Base-by-base conservation (phyloP, 2,113 vertebrate species). In the Pipa parva region DNA sequence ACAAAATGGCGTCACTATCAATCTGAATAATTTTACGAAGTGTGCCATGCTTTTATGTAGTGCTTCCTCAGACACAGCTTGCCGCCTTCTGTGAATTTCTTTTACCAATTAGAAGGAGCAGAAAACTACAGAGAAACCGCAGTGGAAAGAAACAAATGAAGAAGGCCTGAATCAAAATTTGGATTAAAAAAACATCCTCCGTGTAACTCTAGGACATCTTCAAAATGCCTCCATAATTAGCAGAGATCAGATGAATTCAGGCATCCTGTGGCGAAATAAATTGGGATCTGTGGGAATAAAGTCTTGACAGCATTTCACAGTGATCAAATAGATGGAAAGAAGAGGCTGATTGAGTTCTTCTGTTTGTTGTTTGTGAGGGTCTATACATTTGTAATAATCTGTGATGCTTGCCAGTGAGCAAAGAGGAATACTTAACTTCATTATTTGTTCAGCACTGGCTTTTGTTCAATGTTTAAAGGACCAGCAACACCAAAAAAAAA, bases 191-290 rank as follows among this genome's bases (percentile, higher is more conserved):
- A 39, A 26, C 37, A 27, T 6, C 24, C 22, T 60, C 25, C 39
- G 27, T 60, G 5, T 60, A 27, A 60, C 58, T 45, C 22, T 39
- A 60, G 37, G 58, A 60, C n/a, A 52, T 52, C 62, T 52, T 63
- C 29, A 63, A 54, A 63, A 54, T 24, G 29, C 24, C 17, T 52
- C 21, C 25, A 29, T 63, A 52, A 54, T 63, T 54, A 37, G 33
- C 48, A 51, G 6, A 63, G 62, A 54, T 63, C 22, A 63, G 31
- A 63, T 51, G 22, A 13, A 39, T 52, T 18, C 21, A 25, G 62
- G 31, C 21, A 25, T 31, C 62, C 49, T 12, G 12, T 24, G 48
- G 31, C 48, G 15, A 37, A 37, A 54, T 5, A 37, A 33, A 54
- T 18, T 54, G 21, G 28, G 28, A 52, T 51, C 62, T 63, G 17